Base-by-base conservation (phyloP, 2,888 invertebrate species). In the Galerucella pusilla region DNA sequence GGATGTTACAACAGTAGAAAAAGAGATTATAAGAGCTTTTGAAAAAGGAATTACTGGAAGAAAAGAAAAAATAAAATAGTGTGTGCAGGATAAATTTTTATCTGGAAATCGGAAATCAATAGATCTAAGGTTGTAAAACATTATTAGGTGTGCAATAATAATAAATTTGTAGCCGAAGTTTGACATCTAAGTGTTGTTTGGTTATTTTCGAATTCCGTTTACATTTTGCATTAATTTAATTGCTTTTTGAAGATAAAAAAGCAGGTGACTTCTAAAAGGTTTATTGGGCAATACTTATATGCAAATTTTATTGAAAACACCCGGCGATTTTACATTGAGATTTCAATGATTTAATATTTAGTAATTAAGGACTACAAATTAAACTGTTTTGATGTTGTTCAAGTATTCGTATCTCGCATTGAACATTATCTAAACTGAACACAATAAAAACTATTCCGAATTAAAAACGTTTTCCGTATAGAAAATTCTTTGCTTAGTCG, bases 401-500 rank as follows among this genome's bases (percentile, higher is more conserved):
- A 35, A 35, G 35, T 35, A 35, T 5, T 35, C 35, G 35, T 5
- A 35, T 35, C 5, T 28, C 2, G 5, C 20, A 20, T 20, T 20
- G 20, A 20, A 20, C 20, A 20, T 20, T 20, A 28, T 28, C 28
- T 28, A 28, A 42, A 42, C 6, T 7, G 1, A 42, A 42, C 35
- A 42, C 7, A 42, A 42, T 42, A 42, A 42, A 42, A 42, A 42
- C 35, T 9, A 42, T 42, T 9, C 7, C 35, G 49, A 49, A 49
- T 49, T 46, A 46, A 20, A 57, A 16, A 16, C 16, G 57, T 16
- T 7, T 57, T 57, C 11, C 20, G 10, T 9, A 20, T n/a, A 57
- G 10, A 57, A 61, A 28, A 16, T 61, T 61, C 35, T 9, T 61
- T 35, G 61, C 61, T 61, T 35, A 35, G 35, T 61, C 35, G 35